phyloP scores from a whole-genome alignment of 2,113 vertebrate genomes.

The Polypterus bichir region DNA sequence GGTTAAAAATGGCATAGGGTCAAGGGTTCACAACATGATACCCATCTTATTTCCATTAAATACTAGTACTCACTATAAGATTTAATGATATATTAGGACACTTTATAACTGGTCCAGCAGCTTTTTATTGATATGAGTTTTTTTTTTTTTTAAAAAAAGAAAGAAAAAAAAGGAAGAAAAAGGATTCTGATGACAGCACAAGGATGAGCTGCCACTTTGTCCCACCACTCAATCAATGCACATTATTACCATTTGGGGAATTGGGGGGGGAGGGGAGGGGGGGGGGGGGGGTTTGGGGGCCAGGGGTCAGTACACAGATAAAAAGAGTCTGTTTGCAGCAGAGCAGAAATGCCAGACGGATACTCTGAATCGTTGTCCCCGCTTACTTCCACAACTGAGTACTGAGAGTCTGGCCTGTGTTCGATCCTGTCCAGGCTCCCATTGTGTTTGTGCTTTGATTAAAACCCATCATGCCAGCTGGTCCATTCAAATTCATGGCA shows the following conservation, averaged over 20 bases:
- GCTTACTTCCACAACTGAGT: slow-evolving; percentile 93
- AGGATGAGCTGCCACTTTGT: slow-evolving; percentile 53
- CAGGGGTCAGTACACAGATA: slow-evolving; percentile 42
- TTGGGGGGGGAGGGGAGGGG: too few relatives aligned
- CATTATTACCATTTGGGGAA: slow-evolving; percentile 25
- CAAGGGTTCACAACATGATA: slow-evolving; percentile 60
- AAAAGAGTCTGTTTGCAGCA: slow-evolving; percentile 40
- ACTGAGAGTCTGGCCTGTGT: slow-evolving; percentile 90
- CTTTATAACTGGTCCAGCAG: slow-evolving; percentile 61
- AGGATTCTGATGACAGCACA: slow-evolving; percentile 35
- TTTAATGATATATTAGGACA: slow-evolving; percentile 59
- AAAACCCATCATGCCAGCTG: slow-evolving; percentile 42
- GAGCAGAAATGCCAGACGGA: slow-evolving; percentile 45
- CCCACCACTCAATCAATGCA: slow-evolving; percentile 71
- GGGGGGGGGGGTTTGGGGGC: too few relatives aligned
- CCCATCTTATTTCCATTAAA: slow-evolving; percentile 70
- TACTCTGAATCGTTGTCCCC: slow-evolving; percentile 19
- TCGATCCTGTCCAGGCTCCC: slow-evolving; percentile 59
- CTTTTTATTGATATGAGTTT: slow-evolving; percentile 45
- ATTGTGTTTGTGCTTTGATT: slow-evolving; percentile 61
- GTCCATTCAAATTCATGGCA: slow-evolving; percentile 60
- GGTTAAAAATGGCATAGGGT: slow-evolving; percentile 40
- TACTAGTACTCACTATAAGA: slow-evolving; percentile 63
- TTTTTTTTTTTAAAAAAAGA: slow-evolving; percentile 4
- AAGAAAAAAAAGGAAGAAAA: slow-evolving; percentile 27